These are phyloP conservation scores for Theocolax elegans DNA, from an alignment of 1,140 invertebrate species.

Conservation along the genomic window DNA sequence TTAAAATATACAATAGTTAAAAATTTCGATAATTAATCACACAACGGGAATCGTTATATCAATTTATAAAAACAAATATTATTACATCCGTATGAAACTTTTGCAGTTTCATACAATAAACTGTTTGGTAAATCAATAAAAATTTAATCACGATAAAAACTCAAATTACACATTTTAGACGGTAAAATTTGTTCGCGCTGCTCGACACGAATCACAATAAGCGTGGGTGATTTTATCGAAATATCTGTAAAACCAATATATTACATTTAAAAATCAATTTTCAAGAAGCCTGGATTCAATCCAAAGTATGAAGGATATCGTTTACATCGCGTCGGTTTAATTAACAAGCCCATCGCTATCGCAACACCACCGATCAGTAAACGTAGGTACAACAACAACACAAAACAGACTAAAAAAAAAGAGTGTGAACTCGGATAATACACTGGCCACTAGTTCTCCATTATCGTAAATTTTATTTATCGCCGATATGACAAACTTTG, in stretches of 20 bases:
- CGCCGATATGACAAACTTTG: not conserved
- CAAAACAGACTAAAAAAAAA: not conserved
- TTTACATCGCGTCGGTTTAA: constrained; percentile 16
- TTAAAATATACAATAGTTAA: too few relatives aligned
- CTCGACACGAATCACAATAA: too few relatives aligned
- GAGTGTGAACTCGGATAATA: not conserved
- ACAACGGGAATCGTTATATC: too few relatives aligned
- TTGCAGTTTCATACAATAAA: too few relatives aligned
- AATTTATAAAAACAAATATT: too few relatives aligned
- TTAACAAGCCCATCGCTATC: not conserved
- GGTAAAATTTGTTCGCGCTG: too few relatives aligned
- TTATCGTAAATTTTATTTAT: constrained; percentile 34
- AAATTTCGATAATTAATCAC: too few relatives aligned
- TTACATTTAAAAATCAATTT: constrained; percentile 27
- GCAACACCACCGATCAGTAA: not conserved
- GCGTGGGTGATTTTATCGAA: too few relatives aligned
- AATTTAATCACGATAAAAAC: too few relatives aligned
- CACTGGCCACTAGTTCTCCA: not conserved
- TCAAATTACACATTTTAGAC: too few relatives aligned
- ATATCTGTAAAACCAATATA: not conserved
- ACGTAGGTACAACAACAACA: not conserved
- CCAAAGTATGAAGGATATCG: not conserved
- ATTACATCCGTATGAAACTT: too few relatives aligned
- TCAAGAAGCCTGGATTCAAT: not conserved
- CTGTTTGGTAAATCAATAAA: too few relatives aligned